These are phyloP conservation scores for Callorhinus ursinus DNA, from an alignment of 2,113 vertebrate species.

Conservation along the genomic window DNA sequence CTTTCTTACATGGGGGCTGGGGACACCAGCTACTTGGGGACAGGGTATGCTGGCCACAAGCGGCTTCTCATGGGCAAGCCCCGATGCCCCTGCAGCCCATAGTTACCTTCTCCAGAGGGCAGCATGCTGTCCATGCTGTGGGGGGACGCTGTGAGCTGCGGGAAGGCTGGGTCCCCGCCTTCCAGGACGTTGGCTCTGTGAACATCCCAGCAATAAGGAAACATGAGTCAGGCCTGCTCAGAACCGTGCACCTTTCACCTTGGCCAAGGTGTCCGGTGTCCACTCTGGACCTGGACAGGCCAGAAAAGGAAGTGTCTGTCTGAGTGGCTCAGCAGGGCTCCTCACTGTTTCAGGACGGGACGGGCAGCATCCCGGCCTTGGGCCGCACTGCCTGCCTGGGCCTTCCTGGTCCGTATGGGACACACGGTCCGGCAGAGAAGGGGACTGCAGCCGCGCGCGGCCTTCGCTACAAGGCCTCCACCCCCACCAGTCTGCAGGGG, in stretches of 20 bases:
- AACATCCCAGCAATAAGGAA: conserved; percentile 79
- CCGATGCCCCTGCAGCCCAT: background rate
- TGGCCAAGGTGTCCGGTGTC: conserved; percentile 64
- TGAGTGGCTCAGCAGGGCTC: background rate
- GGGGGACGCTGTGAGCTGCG: conserved; percentile 93
- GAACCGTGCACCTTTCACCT: conserved; percentile 61
- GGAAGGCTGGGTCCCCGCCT: conserved; percentile 90
- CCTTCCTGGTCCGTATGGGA: background rate
- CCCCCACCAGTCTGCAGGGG: background rate
- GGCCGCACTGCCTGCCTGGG: background rate
- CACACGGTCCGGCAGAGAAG: background rate
- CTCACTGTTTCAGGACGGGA: background rate
- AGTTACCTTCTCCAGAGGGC: conserved; percentile 92
- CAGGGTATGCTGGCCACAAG: background rate
- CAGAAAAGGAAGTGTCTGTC: conserved; percentile 66
- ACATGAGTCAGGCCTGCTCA: conserved; percentile 73
- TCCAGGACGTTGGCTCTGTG: conserved; percentile 91
- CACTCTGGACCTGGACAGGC: conserved; percentile 71
- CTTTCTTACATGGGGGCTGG: background rate
- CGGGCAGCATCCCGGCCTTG: background rate
- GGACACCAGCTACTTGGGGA: background rate
- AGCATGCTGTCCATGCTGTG: conserved; percentile 97
- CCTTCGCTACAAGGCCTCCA: background rate
- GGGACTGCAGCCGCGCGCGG: background rate
- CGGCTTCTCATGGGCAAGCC: background rate